Base-by-base conservation (phyloP, 2,113 vertebrate genomes). In the Equus quagga region DNA sequence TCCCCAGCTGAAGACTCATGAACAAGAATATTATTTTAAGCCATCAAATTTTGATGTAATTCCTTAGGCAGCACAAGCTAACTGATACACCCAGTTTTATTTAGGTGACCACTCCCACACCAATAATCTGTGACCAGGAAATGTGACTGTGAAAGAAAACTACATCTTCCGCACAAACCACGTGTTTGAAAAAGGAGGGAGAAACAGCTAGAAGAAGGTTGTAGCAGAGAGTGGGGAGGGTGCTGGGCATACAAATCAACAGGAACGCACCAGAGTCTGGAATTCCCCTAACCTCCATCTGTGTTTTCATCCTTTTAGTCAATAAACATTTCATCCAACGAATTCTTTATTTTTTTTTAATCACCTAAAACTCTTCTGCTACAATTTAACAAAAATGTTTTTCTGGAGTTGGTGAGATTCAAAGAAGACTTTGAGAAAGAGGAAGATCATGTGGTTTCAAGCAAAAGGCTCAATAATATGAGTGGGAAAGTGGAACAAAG, bases 331-430 rank as follows among this genome's bases (percentile, higher is more conserved):
- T 46, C 9, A 81, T 21, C 18, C 54, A 78, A 21, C 82, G n/a
- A 62, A 60, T 58, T 60, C 33, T 79, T 72, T 79, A n/a, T 56
- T 64, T 56, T 31, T 85, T 78, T 82, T 28, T 46, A 41, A 41
- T 82, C 69, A 95, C 36, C 64, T 94, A 56, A 93, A 69, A 89
- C 17, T 81, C 73, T 70, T 79, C 65, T 72, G 49, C 33, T 86
- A n/a, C 4, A n/a, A 70, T 51, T 76, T 89, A 81, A 67, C 3
- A 89, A 54, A 91, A 88, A 80, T 31, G 6, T 1, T 84, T 84
- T 75, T 58, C 67, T 82, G 12, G 28, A 81, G 6, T 49, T 79
- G 23, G 28, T 62, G 64, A 84, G 15, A 44, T 49, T 88, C 26
- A 81, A 75, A 93, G 36, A 70, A 89, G 75, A 76, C 5, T 46